These are phyloP conservation scores for Darevskia nairensis DNA, from an alignment of 2,797 vertebrate species.

Conservation along the genomic window DNA sequence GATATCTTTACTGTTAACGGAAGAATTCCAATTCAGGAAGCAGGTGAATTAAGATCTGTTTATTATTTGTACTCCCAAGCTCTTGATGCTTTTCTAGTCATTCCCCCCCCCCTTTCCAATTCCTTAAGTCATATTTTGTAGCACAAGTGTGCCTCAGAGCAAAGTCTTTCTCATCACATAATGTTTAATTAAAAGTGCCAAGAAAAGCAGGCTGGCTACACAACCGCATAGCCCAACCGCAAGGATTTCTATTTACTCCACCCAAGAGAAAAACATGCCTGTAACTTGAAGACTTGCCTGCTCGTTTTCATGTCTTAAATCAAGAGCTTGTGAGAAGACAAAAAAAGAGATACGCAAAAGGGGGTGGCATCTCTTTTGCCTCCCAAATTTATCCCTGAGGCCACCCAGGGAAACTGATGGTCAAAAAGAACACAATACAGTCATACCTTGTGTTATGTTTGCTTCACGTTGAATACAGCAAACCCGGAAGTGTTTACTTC, in stretches of 20 bases:
- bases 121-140: constrained; percentile 41
- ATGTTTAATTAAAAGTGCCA: constrained; percentile 42
- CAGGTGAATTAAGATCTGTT: constrained; percentile 12
- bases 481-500: no score
- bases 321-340: background rate
- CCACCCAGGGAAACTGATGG: background rate
- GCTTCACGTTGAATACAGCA: no score
- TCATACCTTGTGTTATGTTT: no score
- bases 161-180: constrained; percentile 20
- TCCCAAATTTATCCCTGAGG: background rate
- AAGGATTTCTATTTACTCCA: constrained; percentile 41
- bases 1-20: constrained; percentile 11
- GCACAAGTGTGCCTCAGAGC: constrained; percentile 30
- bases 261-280: constrained; percentile 21
- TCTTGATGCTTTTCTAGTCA: constrained; percentile 13
- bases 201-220: constrained; percentile 45
- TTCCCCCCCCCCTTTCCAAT: background rate
- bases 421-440: no score
- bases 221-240: constrained; percentile 14
- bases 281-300: constrained; percentile 5
- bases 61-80: constrained; percentile 22
- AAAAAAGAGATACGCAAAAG: constrained; percentile 13
- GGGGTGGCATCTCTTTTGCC: background rate
- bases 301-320: constrained; percentile 27
- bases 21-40: background rate